Conservation (phyloP, 53 echinoderm and acorn worm species). For the Glandiceps talaboti region DNA sequence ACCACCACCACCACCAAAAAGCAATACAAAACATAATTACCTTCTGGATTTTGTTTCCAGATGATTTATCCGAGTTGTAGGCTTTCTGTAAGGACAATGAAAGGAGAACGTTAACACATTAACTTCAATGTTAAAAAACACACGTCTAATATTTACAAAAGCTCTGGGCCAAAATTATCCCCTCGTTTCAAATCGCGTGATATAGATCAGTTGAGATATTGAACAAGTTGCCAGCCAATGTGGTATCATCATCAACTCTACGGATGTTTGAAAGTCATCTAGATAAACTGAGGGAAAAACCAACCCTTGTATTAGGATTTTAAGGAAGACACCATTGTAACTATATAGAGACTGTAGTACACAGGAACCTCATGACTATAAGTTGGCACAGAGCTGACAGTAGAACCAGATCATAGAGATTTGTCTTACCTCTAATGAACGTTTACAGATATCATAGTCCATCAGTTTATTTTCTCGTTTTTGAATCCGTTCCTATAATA, state of each 20-base stretch:
- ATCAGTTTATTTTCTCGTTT: background rate
- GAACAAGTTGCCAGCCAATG: too few species aligned
- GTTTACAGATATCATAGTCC: background rate
- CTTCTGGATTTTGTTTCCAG: constrained; percentile 9
- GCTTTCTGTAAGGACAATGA: constrained; percentile 11
- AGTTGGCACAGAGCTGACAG: too few species aligned
- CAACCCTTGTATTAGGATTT: background rate
- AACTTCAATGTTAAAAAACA: background rate
- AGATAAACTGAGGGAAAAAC: background rate
- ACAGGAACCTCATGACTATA: too few species aligned
- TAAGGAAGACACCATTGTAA: background rate
- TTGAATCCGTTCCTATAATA: background rate
- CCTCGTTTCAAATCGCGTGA: background rate
- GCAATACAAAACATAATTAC: too few species aligned
- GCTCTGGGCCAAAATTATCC: background rate
- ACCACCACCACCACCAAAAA: too few species aligned
- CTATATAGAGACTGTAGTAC: too few species aligned
- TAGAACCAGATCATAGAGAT: too few species aligned
- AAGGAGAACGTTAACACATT: background rate
- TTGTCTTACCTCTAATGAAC: background rate
- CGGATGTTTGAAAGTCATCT: background rate
- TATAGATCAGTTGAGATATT: background rate
- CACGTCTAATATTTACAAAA: background rate
- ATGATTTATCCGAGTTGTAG: constrained; percentile 5
- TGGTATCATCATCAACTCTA: too few species aligned